Conservation (phyloP, 2,888 invertebrate genomes). For the Leucozona laternaria region DNA sequence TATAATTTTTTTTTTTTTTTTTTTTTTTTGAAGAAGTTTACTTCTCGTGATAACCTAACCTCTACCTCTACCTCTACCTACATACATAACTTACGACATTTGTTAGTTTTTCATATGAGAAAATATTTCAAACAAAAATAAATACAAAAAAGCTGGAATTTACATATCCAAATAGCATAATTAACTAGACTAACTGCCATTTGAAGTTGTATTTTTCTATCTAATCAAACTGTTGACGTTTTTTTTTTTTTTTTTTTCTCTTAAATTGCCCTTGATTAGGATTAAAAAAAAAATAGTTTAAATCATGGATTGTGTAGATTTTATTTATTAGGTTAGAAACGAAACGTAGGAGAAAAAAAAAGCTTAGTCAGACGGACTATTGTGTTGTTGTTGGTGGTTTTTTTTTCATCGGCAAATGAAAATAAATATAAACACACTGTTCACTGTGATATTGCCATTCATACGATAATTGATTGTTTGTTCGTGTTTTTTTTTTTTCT, state of each 20-base stretch:
- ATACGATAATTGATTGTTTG: constrained; percentile 54
- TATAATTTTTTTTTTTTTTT: constrained; percentile 13
- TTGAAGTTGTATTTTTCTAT: constrained; percentile 25
- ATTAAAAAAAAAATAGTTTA: background rate
- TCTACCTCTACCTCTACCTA: too few relatives aligned
- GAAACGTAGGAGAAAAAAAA: background rate
- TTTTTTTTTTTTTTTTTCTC: too few relatives aligned
- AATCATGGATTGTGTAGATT: background rate
- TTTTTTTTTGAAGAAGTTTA: background rate
- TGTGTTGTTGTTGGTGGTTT: background rate
- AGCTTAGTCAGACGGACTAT: constrained; percentile 41
- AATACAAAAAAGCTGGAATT: constrained; percentile 23
- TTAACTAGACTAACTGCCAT: constrained; percentile 28
- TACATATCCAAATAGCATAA: constrained; percentile 46
- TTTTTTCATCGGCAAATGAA: constrained; percentile 35
- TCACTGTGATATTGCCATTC: constrained; percentile 1
- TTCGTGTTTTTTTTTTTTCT: background rate
- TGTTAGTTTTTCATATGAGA: background rate
- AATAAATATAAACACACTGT: constrained; percentile 46
- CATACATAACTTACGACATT: background rate
- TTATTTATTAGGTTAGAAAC: constrained; percentile 2
- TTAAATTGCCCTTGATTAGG: constrained; percentile 50
- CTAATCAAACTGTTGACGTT: constrained; percentile 33
- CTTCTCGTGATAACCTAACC: constrained; percentile 27
- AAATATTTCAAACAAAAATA: background rate